A percentile compares a stretch with the other conserved stretches of the same genome.
phyloP scores from a whole-genome alignment of 1,140 invertebrate genomes.

The Ceratina australensis region DNA sequence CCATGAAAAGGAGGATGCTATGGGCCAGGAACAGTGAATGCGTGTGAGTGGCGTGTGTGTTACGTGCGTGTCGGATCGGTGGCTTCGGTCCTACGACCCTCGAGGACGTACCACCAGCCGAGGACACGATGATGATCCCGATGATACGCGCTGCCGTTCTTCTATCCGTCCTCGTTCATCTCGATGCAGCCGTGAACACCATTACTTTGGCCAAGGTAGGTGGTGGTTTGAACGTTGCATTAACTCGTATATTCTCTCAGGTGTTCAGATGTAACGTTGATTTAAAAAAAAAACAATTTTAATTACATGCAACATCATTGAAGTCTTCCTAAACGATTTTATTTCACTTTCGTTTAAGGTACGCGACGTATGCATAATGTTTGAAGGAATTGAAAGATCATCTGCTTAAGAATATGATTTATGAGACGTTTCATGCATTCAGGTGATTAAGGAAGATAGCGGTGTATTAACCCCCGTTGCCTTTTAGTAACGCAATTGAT shows the following conservation, averaged over 20 bases:
- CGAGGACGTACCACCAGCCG: conserved; percentile 41
- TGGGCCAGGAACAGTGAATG: conserved; percentile 47
- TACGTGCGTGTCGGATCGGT: conserved; percentile 45
- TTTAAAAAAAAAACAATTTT: too few species aligned
- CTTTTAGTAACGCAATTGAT: too few species aligned
- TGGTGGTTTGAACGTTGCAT: not conserved
- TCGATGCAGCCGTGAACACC: conserved; percentile 41
- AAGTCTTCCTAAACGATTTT: too few species aligned
- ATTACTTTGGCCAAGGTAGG: conserved; percentile 55
- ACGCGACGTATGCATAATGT: not conserved
- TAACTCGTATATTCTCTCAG: not conserved
- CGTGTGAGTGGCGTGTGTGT: conserved; percentile 51
- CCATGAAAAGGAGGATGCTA: conserved; percentile 41
- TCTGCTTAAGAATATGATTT: not conserved
- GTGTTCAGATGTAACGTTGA: too few species aligned
- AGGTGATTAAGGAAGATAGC: not conserved
- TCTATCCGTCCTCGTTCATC: conserved; percentile 45
- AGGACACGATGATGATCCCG: conserved; percentile 53
- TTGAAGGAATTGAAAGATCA: not conserved
- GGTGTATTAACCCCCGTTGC: not conserved
- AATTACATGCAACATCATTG: too few species aligned
- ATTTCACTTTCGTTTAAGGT: not conserved
- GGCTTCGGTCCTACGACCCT: conserved; percentile 45
- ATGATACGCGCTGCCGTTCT: conserved; percentile 47
- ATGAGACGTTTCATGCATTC: not conserved